These are phyloP conservation scores for Drosophila sproati DNA, from an alignment of 1,140 invertebrate genomes.

Conservation along the genomic window DNA sequence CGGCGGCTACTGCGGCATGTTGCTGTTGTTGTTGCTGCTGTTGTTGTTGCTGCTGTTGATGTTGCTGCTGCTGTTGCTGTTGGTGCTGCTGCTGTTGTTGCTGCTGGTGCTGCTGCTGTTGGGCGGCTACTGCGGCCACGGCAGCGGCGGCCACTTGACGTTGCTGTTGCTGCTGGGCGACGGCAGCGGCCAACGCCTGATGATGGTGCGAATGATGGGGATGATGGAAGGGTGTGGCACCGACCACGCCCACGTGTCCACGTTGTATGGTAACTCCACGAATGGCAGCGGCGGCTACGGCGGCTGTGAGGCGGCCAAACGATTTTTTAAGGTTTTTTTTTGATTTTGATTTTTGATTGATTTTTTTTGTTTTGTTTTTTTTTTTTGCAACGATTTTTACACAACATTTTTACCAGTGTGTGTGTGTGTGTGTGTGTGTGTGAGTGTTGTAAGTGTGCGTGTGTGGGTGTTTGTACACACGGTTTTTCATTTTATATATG, in stretches of 20 bases:
- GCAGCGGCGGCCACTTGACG: slow-evolving; percentile 88
- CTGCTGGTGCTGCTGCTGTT: slow-evolving; percentile 87
- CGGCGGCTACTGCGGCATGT: slow-evolving; percentile 55
- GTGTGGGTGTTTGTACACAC: slow-evolving; percentile 41
- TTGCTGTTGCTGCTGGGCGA: slow-evolving; percentile 86
- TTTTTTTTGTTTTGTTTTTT: slow-evolving; percentile 31
- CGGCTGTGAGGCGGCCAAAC: slow-evolving; percentile 68
- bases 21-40: slow-evolving; percentile 63
- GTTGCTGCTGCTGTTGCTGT: slow-evolving; percentile 90
- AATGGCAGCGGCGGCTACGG: slow-evolving; percentile 88
- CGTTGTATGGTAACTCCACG: slow-evolving; percentile 89
- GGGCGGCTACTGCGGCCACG: slow-evolving; percentile 86
- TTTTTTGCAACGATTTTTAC: slow-evolving; percentile 76
- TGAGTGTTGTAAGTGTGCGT: slow-evolving; percentile 39
- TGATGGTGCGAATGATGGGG: slow-evolving; percentile 85
- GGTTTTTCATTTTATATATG: slow-evolving; percentile 22
- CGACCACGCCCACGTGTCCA: slow-evolving; percentile 86
- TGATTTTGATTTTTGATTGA: slow-evolving; percentile 41
- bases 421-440: slow-evolving; percentile 42
- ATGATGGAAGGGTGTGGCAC: slow-evolving; percentile 86
- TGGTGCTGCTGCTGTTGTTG: slow-evolving; percentile 55
- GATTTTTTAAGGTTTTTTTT: slow-evolving; percentile 42
- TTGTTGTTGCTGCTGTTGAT: slow-evolving; percentile 79
- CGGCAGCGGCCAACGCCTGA: slow-evolving; percentile 87
- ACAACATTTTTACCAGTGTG: slow-evolving; percentile 73